Evolutionary conservation across 2,797 vertebrate species (phyloP), one percentile per base, ranked within the genome.

Genomic region (Aeoliscus strigatus): DNA sequence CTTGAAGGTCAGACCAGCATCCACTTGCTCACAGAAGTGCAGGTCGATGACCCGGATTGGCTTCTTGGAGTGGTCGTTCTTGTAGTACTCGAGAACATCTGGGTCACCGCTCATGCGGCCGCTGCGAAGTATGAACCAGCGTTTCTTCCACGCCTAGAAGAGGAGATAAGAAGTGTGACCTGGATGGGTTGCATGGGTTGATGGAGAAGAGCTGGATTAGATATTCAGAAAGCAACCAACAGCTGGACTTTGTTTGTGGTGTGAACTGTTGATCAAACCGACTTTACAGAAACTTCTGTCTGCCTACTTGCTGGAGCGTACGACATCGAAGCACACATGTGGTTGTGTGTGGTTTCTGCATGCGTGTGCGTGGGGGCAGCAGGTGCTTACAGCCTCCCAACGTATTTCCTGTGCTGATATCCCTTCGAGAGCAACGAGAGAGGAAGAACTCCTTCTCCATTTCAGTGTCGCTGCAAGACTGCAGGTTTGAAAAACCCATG

Each of bases 31-130:
- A 0, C 96, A 99, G 87, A 91, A 92, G 70, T 95, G 94, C 61
- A 98, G 91, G 86, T 99, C 93, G 62, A 99, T 98, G 49, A 94
- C 88, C 1, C 96, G 88, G 46, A 99, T 84, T 39, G 96, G 96
- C 51, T 96, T 98, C 82, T 98, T 98, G 59, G 94, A 91, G 71
- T 95, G 94, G 75, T 98, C 92, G 49, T 93, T 98, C 84, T 99
- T 99, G 81, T 99, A 98, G 79, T 98, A 99, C 66, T 99, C 96
- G 27, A 99, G 86, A 14, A 98, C 94, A 0, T 99, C 94, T 0
- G 93, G 93, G 75, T 99, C 95, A 0, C 96, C 94, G 0, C 95
- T 98, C 96, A 99, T 97, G 10, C 95, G 93, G 21, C 96, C 94
- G 0, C 96, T 99, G 59, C 94, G 92, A 21, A 99, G 89, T 52